Percentiles rank a stretch among this genome's conserved stretches.
phyloP scores from a whole-genome alignment of 2,113 vertebrate genomes.

The Seriola rivoliana region DNA sequence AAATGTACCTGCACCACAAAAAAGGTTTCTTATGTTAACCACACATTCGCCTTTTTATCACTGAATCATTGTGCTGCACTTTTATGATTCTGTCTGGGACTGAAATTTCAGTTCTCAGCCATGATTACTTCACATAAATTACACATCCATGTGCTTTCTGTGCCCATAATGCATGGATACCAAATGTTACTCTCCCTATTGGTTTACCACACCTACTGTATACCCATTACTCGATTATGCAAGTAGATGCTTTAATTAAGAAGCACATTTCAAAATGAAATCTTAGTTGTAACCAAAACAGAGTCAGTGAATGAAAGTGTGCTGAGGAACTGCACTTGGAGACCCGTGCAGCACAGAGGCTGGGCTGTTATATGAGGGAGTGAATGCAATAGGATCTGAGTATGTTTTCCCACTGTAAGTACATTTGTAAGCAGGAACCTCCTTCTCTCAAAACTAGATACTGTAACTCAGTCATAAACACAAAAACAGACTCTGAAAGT shows the following conservation, averaged over 20 bases:
- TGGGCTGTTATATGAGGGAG: constrained; percentile 39
- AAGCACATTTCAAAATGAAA: neutral
- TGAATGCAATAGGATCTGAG: constrained; percentile 41
- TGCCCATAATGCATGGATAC: neutral
- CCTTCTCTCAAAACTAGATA: constrained; percentile 21
- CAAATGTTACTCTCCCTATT: neutral
- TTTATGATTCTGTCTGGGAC: neutral
- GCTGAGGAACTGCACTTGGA: constrained; percentile 11
- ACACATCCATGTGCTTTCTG: neutral
- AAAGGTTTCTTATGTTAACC: neutral
- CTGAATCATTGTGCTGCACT: neutral
- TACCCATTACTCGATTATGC: neutral
- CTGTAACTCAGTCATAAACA: constrained; percentile 49
- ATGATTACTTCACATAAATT: neutral
- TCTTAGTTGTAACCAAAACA: neutral
- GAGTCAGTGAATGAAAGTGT: constrained; percentile 6
- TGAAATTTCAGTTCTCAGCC: neutral
- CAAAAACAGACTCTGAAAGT: constrained; percentile 37
- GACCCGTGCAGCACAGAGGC: constrained; percentile 35
- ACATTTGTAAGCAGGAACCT: constrained; percentile 14
- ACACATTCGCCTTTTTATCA: neutral
- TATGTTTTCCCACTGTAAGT: constrained; percentile 50
- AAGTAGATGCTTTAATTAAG: neutral
- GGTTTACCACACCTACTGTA: neutral
- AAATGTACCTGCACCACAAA: neutral